Evolutionary conservation across 2,888 invertebrate genomes (phyloP).

Genomic region (Nephrotoma guestfalica): DNA sequence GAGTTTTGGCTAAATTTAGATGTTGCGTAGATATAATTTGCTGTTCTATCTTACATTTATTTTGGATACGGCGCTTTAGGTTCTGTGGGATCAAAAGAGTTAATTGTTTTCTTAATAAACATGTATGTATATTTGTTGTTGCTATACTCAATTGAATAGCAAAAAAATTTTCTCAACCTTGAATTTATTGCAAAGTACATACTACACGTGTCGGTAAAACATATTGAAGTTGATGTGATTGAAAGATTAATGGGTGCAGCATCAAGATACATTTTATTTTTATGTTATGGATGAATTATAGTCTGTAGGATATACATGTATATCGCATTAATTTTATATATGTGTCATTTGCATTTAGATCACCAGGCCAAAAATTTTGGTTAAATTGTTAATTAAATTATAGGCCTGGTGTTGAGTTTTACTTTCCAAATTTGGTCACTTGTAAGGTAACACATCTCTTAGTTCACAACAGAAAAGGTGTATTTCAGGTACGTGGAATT

Average conservation of each 20-base stretch:
- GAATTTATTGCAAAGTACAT: neutral
- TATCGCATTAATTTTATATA: no score
- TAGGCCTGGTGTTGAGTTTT: no score
- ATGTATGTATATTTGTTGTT: neutral
- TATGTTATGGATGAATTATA: neutral
- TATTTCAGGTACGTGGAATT: no score
- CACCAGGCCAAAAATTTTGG: no score
- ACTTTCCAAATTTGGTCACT: no score
- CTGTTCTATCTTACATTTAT: neutral
- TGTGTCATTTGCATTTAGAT: no score
- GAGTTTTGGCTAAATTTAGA: neutral
- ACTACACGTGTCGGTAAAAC: neutral
- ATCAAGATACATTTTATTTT: neutral
- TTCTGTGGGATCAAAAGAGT: neutral
- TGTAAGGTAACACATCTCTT: no score
- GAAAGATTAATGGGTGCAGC: neutral
- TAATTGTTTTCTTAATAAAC: neutral
- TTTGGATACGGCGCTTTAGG: neutral
- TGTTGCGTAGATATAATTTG: neutral
- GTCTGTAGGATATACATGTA: no score
- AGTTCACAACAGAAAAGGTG: no score
- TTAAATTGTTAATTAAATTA: no score
- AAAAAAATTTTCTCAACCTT: neutral
- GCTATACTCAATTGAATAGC: neutral
- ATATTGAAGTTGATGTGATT: neutral